Evolutionary conservation across 2,113 vertebrate genomes (phyloP), one percentile per base, ranked within the genome.

Genomic region (Fulica atra): DNA sequence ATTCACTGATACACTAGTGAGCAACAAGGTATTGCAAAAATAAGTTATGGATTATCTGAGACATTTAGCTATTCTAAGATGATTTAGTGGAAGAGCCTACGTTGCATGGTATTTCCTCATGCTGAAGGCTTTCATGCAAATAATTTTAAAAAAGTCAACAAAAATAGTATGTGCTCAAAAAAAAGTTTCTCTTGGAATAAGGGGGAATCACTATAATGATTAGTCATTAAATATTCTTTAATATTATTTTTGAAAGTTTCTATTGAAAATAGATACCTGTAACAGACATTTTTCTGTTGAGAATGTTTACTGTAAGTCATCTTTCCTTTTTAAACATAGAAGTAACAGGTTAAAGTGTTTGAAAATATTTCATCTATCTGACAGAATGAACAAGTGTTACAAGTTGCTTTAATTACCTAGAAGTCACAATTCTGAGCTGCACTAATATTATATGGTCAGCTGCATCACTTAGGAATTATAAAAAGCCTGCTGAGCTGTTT

Each of bases 401-500:
- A 2, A 68, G 40, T 36, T 81, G 33, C 13, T 93, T 91, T 87
- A 82, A 93, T 93, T 84, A 82, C 20, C 71, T 69, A 61, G 87
- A 92, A 93, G 86, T 71, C 63, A 23, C 11, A 88, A n/a, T 60
- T 72, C 66, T 81, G 53, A 95, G 23, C 19, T 73, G 6, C 19
- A 93, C 87, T 71, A 84, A 69, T 68, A 17, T 92, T 94, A 81
- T 7, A 8, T 57, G 33, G 70, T 83, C 56, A 95, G 46, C 14
- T 88, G 95, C 84, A 89, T 89, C 95, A 90, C 20, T 78, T 20
- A 66, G 57, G 54, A 93, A 66, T 89, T 73, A 92, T 33, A 88
- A 87, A 24, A 93, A 89, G 59, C 16, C 80, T 56, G 83, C 60
- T 90, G 26, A 91, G 51, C 29, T 81, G 12, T 51, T 89, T 87